Evolutionary conservation across 23 tunicate species (phyloP), one percentile per base, ranked within the genome.

Genomic region (Ascidia mentula): DNA sequence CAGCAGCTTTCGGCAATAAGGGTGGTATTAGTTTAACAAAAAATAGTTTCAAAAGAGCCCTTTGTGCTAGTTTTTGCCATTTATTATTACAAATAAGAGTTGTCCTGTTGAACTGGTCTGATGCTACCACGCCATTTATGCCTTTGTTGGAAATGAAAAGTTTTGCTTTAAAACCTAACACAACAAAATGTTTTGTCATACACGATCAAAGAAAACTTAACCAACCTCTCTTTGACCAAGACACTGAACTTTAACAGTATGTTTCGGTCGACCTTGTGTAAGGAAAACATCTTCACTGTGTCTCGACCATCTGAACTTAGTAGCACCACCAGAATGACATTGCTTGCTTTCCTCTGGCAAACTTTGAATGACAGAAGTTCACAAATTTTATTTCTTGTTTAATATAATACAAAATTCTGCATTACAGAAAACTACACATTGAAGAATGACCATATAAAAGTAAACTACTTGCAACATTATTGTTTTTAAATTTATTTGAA

Each of bases 251-350:
- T 90, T 90, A 31, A 77, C 40, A 17, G 96, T 71, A 61, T 84
- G 84, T 69, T 84, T 80, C 0, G 96, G 96, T 40, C 89, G 65
- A 18, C 96, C 96, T 65, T 85, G 85, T 13, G 96, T 90, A n/a
- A 90, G 82, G 69, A 90, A 90, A 32, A 90, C 83, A 84, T 90
- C 96, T 76, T 90, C 96, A 70, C 85, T 37, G 61, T 80, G 86
- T 40, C 60, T 39, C 5, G 89, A 85, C 96, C 96, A 90, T 31
- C 74, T 40, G 34, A 84, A 83, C 32, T 75, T 75, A 2, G 87
- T 81, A 76, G 86, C 81, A 1, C 85, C 91, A 13, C 80, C 86
- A 33, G 83, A 78, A 79, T 89, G 88, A 30, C 88, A 74, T 40
- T 89, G 95, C 71, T 81, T 88, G 38, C 80, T 78, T 32, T 89